phyloP scores from a whole-genome alignment of 2,113 vertebrate species.

The Notothenia coriiceps region DNA sequence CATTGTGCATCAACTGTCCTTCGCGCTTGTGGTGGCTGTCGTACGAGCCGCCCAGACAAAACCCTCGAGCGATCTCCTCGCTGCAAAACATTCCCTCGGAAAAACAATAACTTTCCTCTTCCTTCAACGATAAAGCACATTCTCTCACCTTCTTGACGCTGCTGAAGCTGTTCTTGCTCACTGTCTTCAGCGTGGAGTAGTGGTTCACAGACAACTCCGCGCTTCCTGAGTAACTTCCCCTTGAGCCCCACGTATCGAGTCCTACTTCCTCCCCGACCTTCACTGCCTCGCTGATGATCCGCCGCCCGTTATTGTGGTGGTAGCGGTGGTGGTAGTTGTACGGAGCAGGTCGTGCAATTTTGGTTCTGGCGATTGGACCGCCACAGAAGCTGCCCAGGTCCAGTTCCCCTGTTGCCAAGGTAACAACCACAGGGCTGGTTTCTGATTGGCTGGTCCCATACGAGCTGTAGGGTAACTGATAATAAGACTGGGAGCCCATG shows the following conservation, averaged over 20 bases:
- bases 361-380: constrained; percentile 82
- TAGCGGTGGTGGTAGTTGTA: constrained; percentile 85
- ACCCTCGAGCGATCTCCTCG: constrained; percentile 84
- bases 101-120: constrained; percentile 86
- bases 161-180: constrained; percentile 78
- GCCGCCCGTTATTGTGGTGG: constrained; percentile 80
- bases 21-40: constrained; percentile 83
- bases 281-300: constrained; percentile 77
- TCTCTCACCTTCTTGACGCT: constrained; percentile 85
- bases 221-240: constrained; percentile 86
- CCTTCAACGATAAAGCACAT: constrained; percentile 86
- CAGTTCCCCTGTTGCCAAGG: constrained; percentile 87
- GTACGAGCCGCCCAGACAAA: constrained; percentile 80
- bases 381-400: constrained; percentile 87
- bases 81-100: constrained; percentile 85
- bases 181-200: constrained; percentile 84
- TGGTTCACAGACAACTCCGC: constrained; percentile 84
- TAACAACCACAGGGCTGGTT: constrained; percentile 86
- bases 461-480: constrained; percentile 84
- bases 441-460: constrained; percentile 83
- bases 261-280: constrained; percentile 84
- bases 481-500: constrained; percentile 86
- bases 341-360: constrained; percentile 84
- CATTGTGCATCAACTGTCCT: constrained; percentile 81
- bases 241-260: constrained; percentile 84